These are phyloP conservation scores for Poicephalus gulielmi DNA, from an alignment of 2,113 vertebrate genomes.

Conservation along the genomic window DNA sequence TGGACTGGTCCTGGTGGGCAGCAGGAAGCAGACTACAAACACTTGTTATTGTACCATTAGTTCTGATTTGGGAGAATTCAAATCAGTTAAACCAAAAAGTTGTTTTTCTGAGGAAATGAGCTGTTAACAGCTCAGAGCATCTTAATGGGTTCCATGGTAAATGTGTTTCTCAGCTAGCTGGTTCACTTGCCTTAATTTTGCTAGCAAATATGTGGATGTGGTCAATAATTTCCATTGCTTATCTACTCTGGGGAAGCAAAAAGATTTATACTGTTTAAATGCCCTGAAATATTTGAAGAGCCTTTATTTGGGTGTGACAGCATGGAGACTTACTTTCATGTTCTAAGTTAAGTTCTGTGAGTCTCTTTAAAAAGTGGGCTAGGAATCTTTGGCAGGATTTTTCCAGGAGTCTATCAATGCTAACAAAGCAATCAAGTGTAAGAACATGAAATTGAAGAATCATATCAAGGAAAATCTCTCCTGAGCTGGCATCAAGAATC, in stretches of 20 bases:
- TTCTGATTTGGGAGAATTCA: not conserved
- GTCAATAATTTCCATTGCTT: not conserved
- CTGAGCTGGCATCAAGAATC: not conserved
- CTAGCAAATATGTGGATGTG: not conserved
- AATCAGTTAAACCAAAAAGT: not conserved
- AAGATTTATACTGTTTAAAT: not conserved
- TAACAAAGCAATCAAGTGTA: not conserved
- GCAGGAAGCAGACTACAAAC: not conserved
- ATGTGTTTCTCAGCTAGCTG: not conserved
- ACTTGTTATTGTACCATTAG: not conserved
- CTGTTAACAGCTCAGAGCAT: not conserved
- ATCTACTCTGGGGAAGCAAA: not conserved
- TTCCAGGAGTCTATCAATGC: not conserved
- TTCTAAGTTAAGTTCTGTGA: not conserved
- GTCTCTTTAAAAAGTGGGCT: not conserved
- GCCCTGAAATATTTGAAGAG: not conserved
- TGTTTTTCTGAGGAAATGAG: not conserved
- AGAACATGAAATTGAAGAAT: not conserved
- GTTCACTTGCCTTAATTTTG: not conserved
- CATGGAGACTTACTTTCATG: not conserved
- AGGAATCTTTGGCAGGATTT: not conserved
- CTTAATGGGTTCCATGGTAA: accelerated
- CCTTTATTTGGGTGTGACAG: not conserved
- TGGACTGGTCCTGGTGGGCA: not conserved
- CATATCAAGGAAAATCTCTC: not conserved